Conservation (phyloP, 2,113 vertebrate genomes). For the Chaetops frenatus region DNA sequence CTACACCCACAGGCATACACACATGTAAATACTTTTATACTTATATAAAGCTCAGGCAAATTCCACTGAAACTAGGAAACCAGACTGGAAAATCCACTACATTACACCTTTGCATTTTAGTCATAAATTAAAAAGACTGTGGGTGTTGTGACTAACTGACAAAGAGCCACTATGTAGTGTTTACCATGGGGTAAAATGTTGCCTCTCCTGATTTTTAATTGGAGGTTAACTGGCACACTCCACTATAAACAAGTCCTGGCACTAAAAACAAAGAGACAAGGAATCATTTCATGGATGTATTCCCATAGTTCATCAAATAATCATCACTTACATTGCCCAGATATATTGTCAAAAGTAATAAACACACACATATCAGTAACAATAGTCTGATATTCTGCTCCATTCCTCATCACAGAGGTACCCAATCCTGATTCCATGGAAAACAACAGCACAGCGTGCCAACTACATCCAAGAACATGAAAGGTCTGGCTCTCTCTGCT, state of each 20-base stretch:
- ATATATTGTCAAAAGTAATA: neutral
- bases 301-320: neutral
- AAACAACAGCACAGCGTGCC: rapidly evolving
- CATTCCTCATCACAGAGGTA: neutral
- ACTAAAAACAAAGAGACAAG: neutral
- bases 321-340: neutral
- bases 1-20: neutral
- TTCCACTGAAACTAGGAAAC: neutral
- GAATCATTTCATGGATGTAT: neutral
- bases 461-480: neutral
- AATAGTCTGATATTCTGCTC: neutral
- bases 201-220: conserved; percentile 1
- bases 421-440: neutral
- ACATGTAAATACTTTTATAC: neutral
- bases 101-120: neutral
- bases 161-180: neutral
- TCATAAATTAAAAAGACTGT: neutral
- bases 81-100: neutral
- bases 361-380: neutral
- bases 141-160: neutral
- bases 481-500: neutral
- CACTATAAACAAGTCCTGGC: neutral
- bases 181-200: neutral
- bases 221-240: neutral
- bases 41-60: neutral